Evolutionary conservation across 2,888 invertebrate species (phyloP), one percentile per base, ranked within the genome.

Genomic region (Rhagophthalmus giganteus): DNA sequence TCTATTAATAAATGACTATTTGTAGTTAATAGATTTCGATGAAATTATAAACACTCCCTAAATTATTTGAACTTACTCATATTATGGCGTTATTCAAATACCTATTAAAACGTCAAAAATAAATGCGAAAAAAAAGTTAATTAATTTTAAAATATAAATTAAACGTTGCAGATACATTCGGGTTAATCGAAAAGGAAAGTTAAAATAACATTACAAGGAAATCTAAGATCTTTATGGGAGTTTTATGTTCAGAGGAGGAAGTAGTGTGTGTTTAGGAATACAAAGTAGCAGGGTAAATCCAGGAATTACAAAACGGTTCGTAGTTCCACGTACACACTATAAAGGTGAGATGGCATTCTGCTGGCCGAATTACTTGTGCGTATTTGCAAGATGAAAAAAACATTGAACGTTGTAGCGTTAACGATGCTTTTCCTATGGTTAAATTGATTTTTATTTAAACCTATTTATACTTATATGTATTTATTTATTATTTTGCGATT

Each of bases 221-320:
- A 39, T 47, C 47, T 30, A 13, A 26, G 33, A 15, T 47, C 47
- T 47, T 47, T 40, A 47, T 33, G 47, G 12, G 39, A 41, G 41
- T 57, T 60, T 55, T 57, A 55, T 54, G 58, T 59, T 55, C 47
- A 33, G 46, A 44, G 45, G 46, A 52, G 49, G 42, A 34, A 53
- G 55, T 46, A 47, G 56, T 42, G 59, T 58, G 54, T 58, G 58
- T 46, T 34, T 10, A 40, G 53, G 64, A 64, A 64, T 64, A 64
- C 51, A 55, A 61, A 64, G 60, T 59, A 60, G 64, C 42, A 52
- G 52, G 48, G 58, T 60, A 61, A 61, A 60, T 61, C 59, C 57
- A 20, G 54, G 54, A 57, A 60, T 61, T 62, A 60, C 57, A 51
- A 44, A 40, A 47, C 53, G 52, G 35, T 52, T 45, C 50, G 58